Evolutionary conservation across 2,888 invertebrate species (phyloP).

Genomic region (Calephelis perditalis): DNA sequence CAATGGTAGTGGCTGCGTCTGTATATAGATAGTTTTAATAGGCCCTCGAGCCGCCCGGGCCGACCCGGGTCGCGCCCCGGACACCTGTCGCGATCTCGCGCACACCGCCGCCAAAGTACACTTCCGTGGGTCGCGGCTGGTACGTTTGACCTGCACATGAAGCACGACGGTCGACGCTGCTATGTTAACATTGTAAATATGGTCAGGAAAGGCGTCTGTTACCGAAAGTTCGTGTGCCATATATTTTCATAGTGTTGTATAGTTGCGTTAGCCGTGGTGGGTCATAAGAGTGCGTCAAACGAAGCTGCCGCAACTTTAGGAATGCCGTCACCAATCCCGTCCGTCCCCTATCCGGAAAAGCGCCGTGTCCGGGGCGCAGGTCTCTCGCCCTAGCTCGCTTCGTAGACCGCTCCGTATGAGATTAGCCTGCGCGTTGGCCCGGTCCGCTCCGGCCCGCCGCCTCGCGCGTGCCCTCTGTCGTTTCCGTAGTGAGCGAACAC

Average conservation of each 20-base stretch:
- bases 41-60: constrained; percentile 38
- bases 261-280: neutral
- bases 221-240: too few relatives aligned
- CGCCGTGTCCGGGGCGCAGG: constrained; percentile 36
- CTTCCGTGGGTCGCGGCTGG: too few relatives aligned
- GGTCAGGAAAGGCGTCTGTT: too few relatives aligned
- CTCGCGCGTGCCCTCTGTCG: constrained; percentile 47
- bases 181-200: too few relatives aligned
- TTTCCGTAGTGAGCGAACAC: constrained; percentile 66
- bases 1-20: constrained; percentile 62
- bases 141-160: too few relatives aligned
- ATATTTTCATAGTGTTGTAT: too few relatives aligned
- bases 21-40: constrained; percentile 64
- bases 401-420: constrained; percentile 52
- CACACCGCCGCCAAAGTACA: constrained; percentile 10
- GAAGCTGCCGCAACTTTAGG: constrained; percentile 1
- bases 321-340: constrained; percentile 34
- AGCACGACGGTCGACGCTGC: too few relatives aligned
- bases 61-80: constrained; percentile 20
- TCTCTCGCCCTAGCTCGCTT: constrained; percentile 48
- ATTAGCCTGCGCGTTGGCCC: constrained; percentile 38
- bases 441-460: constrained; percentile 26
- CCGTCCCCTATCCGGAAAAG: constrained; percentile 36
- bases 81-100: constrained; percentile 18
- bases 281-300: constrained; percentile 18